Conservation (phyloP, 1,140 invertebrate species). For the Tribolium madens region DNA sequence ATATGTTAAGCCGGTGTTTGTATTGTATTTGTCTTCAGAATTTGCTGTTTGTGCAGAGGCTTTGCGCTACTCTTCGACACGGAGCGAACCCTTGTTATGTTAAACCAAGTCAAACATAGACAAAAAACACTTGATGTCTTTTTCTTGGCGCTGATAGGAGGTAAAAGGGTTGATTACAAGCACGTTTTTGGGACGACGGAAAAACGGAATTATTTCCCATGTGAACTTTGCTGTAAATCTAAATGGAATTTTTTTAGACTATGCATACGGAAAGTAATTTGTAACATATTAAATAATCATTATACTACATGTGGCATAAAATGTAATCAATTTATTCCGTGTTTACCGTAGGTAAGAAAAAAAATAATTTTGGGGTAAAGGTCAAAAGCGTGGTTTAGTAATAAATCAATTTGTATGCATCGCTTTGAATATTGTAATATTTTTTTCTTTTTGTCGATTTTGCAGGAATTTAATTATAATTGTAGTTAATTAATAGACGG, state of each 20-base stretch:
- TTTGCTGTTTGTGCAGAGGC: constrained; percentile 49
- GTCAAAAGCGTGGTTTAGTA: neutral
- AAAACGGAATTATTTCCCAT: constrained; percentile 20
- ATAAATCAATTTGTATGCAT: constrained; percentile 44
- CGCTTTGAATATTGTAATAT: constrained; percentile 37
- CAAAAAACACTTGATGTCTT: constrained; percentile 29
- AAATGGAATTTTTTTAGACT: no score
- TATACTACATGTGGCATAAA: no score
- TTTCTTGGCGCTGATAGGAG: constrained; percentile 6
- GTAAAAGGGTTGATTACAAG: constrained; percentile 13
- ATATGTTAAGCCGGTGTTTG: constrained; percentile 49
- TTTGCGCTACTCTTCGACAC: constrained; percentile 43
- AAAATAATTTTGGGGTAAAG: no score
- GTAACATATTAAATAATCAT: no score
- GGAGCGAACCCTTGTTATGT: constrained; percentile 49
- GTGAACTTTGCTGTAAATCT: no score
- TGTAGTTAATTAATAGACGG: constrained; percentile 58
- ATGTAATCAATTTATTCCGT: no score
- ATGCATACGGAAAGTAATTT: no score
- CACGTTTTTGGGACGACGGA: neutral
- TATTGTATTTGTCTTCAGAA: constrained; percentile 49
- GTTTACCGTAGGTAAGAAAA: no score
- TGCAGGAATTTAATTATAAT: constrained; percentile 49
- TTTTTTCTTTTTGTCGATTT: constrained; percentile 16
- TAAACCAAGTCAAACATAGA: constrained; percentile 50